phyloP scores from a whole-genome alignment of 2,113 vertebrate species.

The Hydrochoerus hydrochaeris region DNA sequence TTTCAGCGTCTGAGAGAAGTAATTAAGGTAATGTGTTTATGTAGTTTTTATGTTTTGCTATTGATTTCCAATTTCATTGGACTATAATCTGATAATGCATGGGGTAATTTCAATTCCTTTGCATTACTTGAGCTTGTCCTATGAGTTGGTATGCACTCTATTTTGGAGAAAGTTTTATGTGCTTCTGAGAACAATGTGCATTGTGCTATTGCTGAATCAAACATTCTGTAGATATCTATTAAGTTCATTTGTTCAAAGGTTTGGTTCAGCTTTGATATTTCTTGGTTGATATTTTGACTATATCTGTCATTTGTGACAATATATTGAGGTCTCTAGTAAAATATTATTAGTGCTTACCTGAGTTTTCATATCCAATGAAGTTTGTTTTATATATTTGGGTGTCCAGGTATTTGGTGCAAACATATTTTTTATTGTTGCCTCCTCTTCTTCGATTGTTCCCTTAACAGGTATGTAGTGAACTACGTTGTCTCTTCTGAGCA shows the following conservation, averaged over 20 bases:
- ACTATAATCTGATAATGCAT: background rate
- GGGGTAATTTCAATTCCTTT: background rate
- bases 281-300: background rate
- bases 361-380: background rate
- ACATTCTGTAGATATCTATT: background rate
- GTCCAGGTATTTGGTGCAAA: background rate
- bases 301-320: background rate
- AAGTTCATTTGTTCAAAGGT: background rate
- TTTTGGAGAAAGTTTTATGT: background rate
- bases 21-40: background rate
- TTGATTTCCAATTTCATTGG: background rate
- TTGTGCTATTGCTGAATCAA: background rate
- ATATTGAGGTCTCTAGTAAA: background rate
- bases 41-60: background rate
- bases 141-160: background rate
- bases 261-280: background rate
- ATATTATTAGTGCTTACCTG: background rate
- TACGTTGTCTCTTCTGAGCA: background rate
- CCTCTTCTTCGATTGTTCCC: background rate
- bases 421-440: background rate
- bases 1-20: background rate
- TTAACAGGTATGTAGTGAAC: background rate
- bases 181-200: background rate
- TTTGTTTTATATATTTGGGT: background rate
- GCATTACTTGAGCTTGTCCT: background rate